Conservation (phyloP, 2,888 invertebrate species). For the Augochlorella aurata region DNA sequence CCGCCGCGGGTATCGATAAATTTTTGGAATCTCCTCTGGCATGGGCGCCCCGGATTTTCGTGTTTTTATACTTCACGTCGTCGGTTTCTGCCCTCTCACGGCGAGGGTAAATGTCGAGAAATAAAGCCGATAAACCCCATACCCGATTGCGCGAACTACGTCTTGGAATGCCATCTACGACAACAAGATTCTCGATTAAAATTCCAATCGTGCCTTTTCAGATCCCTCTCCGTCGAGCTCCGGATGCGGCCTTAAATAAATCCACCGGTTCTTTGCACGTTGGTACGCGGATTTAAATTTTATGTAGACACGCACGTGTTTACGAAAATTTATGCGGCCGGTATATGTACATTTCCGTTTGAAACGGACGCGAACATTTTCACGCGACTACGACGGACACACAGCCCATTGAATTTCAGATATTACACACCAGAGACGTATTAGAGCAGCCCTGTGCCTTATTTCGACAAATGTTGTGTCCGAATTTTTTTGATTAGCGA, state of each 20-base stretch:
- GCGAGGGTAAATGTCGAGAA: slow-evolving; percentile 34
- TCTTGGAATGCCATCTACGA: slow-evolving; percentile 62
- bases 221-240: slow-evolving; percentile 42
- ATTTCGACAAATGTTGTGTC: slow-evolving; percentile 28
- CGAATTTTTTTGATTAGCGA: too few relatives aligned
- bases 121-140: slow-evolving; percentile 53
- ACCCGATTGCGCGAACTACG: slow-evolving; percentile 52
- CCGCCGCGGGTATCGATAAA: background rate
- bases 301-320: background rate
- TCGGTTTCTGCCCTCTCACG: background rate
- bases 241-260: slow-evolving; percentile 48
- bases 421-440: background rate
- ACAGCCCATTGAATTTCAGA: background rate
- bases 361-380: slow-evolving; percentile 5
- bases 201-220: slow-evolving; percentile 64
- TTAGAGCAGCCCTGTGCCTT: background rate
- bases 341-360: background rate
- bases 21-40: background rate
- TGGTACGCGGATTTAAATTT: slow-evolving; percentile 30
- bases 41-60: background rate
- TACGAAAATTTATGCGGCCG: slow-evolving; percentile 6
- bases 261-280: slow-evolving; percentile 27
- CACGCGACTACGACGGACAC: background rate
- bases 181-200: slow-evolving; percentile 69
- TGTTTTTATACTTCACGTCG: slow-evolving; percentile 10